These are phyloP conservation scores for Ylistrum balloti DNA, from an alignment of 1,140 invertebrate species.

Conservation along the genomic window DNA sequence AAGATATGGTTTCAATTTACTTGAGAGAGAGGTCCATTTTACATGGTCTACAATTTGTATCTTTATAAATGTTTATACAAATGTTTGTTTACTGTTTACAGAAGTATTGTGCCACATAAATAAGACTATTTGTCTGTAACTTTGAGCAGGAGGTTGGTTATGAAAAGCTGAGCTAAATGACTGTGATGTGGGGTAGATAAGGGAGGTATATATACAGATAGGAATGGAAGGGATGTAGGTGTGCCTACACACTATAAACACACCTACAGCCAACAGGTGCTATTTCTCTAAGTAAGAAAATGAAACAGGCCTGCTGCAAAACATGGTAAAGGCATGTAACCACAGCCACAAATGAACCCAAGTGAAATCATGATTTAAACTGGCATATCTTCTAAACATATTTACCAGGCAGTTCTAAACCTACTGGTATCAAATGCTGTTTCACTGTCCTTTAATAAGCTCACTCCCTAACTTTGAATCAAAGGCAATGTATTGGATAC, in stretches of 20 bases:
- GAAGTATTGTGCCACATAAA: background rate
- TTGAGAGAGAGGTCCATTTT: background rate
- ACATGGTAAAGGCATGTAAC: background rate
- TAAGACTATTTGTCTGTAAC: background rate
- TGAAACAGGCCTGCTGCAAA: background rate
- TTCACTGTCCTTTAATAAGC: too few species aligned
- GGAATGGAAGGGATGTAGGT: background rate
- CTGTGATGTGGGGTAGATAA: background rate
- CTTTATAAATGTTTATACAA: conserved; percentile 14
- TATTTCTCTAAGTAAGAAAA: background rate
- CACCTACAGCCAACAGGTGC: conserved; percentile 30
- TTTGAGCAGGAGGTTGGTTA: background rate
- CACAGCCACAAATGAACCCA: background rate
- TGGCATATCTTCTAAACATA: background rate
- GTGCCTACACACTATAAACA: background rate
- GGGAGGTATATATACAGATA: background rate
- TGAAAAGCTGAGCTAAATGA: background rate
- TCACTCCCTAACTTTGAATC: too few species aligned
- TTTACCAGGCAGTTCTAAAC: too few species aligned
- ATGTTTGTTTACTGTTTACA: background rate
- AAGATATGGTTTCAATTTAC: background rate
- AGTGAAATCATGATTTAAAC: background rate
- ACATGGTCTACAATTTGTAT: background rate
- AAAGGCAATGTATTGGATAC: too few species aligned
- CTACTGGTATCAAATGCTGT: too few species aligned